These are phyloP conservation scores for Actinopyga echinites DNA, from an alignment of 53 echinoderm and acorn worm genomes.

Conservation along the genomic window DNA sequence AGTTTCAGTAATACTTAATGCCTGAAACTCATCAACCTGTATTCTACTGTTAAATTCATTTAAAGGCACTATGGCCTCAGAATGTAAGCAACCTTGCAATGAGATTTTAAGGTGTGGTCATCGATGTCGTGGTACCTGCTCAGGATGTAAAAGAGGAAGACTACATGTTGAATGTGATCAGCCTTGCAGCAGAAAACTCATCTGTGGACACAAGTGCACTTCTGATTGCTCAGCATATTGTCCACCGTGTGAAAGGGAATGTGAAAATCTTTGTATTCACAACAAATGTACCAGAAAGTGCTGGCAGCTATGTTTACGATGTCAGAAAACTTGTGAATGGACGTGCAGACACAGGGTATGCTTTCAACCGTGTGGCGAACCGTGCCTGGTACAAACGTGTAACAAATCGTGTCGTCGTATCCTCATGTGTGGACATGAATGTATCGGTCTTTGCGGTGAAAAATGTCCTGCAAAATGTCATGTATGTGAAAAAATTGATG, in stretches of 20 bases:
- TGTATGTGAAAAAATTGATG: conserved; percentile 59
- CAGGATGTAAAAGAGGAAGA: conserved; percentile 71
- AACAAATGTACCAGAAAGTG: conserved; percentile 70
- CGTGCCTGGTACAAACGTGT: conserved; percentile 65
- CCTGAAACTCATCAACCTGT: too few relatives aligned
- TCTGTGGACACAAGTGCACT: conserved; percentile 85
- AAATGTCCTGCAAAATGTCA: conserved; percentile 76
- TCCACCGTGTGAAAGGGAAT: conserved; percentile 77
- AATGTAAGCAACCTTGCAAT: conserved; percentile 61
- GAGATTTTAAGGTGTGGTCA: conserved; percentile 70
- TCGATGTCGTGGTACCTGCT: conserved; percentile 67
- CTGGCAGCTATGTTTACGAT: conserved; percentile 69
- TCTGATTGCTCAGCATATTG: conserved; percentile 69
- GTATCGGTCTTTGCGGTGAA: conserved; percentile 86
- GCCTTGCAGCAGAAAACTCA: conserved; percentile 69
- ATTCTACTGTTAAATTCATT: too few relatives aligned
- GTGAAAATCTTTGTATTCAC: conserved; percentile 75
- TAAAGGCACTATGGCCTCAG: too few relatives aligned
- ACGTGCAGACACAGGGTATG: conserved; percentile 72
- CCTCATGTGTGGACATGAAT: conserved; percentile 63
- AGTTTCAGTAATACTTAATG: conserved; percentile 39
- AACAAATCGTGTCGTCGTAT: conserved; percentile 58
- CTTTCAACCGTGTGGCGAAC: conserved; percentile 60
- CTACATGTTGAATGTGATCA: conserved; percentile 67
- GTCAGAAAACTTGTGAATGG: conserved; percentile 80